Conservation (phyloP, 1,140 invertebrate genomes). For the Pomacea maculata region DNA sequence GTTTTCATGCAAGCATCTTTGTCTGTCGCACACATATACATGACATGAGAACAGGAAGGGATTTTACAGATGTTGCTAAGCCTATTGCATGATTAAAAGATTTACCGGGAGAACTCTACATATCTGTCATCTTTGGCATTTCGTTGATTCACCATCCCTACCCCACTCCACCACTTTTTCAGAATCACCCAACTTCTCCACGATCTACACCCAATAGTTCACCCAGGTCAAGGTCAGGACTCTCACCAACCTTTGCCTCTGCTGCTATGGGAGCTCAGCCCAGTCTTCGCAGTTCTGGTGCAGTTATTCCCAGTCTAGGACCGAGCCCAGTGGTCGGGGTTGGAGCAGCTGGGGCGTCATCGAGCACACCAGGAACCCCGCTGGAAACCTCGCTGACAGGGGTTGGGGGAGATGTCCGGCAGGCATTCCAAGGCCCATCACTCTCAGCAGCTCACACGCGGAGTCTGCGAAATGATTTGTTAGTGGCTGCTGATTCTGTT, state of each 20-base stretch:
- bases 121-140: not conserved
- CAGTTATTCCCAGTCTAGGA: slow-evolving; percentile 28
- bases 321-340: slow-evolving; percentile 19
- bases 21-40: too few relatives aligned
- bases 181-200: slow-evolving; percentile 77
- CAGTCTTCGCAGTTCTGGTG: slow-evolving; percentile 27
- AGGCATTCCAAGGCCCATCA: slow-evolving; percentile 50
- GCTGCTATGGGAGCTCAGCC: slow-evolving; percentile 23
- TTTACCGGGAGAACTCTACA: slow-evolving; percentile 32
- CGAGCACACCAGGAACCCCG: slow-evolving; percentile 50
- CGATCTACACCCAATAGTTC: slow-evolving; percentile 91
- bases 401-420: slow-evolving; percentile 67
- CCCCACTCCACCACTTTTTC: slow-evolving; percentile 12
- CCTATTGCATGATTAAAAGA: not conserved
- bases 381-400: slow-evolving; percentile 59
- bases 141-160: too few relatives aligned
- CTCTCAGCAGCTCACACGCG: slow-evolving; percentile 40
- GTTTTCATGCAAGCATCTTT: too few relatives aligned
- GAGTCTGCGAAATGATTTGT: slow-evolving; percentile 76
- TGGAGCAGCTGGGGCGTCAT: slow-evolving; percentile 54
- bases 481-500: slow-evolving; percentile 93
- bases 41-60: too few relatives aligned
- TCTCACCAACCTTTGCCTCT: slow-evolving; percentile 75
- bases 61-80: not conserved
- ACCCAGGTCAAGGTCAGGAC: slow-evolving; percentile 79